Percentiles rank a stretch among this genome's conserved stretches.
These are phyloP conservation scores for Macroramphosus scolopax DNA, from an alignment of 2,797 vertebrate genomes.

Conservation along the genomic window DNA sequence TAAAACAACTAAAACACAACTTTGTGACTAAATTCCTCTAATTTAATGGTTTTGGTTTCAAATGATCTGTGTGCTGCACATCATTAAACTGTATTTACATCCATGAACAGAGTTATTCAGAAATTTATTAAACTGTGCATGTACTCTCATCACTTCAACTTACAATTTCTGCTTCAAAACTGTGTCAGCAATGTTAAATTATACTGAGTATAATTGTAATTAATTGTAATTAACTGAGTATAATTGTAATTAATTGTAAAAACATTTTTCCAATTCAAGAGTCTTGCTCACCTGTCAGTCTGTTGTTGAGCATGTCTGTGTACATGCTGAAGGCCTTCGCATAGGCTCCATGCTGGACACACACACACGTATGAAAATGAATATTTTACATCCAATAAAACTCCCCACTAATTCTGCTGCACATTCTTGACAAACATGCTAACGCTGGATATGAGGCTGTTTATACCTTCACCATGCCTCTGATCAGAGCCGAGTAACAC, in stretches of 20 bases:
- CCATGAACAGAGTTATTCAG: neutral
- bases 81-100: neutral
- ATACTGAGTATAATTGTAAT: no score
- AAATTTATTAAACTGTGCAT: neutral
- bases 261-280: no score
- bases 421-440: neutral
- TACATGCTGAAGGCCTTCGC: slow-evolving; percentile 83
- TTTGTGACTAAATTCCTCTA: no score
- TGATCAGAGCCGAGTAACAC: slow-evolving; percentile 89
- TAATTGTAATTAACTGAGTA: no score
- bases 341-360: slow-evolving; percentile 78
- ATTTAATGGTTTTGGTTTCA: neutral
- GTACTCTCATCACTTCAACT: neutral
- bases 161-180: no score
- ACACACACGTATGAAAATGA: no score
- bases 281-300: slow-evolving; percentile 79
- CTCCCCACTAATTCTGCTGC: neutral
- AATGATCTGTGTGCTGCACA: neutral
- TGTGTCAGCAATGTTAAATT: no score
- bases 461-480: slow-evolving; percentile 92
- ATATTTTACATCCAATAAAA: neutral
- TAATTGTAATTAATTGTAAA: no score
- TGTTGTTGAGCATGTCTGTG: slow-evolving; percentile 85
- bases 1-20: no score
- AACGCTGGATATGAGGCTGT: neutral